Conservation (phyloP, 2,113 vertebrate species). For the Tachuris rubrigastra region DNA sequence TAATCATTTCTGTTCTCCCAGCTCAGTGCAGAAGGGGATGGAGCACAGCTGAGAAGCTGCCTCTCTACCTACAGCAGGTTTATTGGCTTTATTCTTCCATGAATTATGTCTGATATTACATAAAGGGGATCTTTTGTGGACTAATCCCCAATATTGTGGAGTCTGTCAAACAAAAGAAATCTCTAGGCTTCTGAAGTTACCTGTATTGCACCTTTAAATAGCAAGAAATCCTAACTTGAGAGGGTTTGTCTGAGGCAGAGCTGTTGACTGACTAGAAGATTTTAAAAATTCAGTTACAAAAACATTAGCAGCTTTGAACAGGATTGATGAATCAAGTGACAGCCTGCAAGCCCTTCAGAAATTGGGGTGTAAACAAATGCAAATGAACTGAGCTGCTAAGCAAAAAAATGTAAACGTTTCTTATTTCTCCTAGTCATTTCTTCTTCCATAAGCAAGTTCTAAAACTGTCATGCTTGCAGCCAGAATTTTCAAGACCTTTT, state of each 20-base stretch:
- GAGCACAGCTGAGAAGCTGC: neutral
- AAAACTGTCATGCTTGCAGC: neutral
- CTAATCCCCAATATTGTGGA: conserved; percentile 31
- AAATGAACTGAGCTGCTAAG: neutral
- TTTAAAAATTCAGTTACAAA: neutral
- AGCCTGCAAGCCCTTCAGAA: neutral
- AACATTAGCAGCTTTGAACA: neutral
- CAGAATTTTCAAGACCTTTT: neutral
- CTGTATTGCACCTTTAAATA: conserved; percentile 4
- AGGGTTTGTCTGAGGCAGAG: neutral
- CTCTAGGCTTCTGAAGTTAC: conserved; percentile 32
- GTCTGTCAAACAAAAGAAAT: conserved; percentile 52
- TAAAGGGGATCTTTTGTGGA: conserved; percentile 50
- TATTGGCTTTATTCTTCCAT: conserved; percentile 51
- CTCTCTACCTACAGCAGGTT: neutral
- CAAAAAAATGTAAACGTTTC: neutral
- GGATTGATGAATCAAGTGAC: neutral
- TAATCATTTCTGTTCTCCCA: neutral
- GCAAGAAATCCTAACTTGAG: neutral
- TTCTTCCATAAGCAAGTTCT: neutral
- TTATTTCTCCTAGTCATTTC: neutral
- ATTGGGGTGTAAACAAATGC: neutral
- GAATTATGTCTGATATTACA: conserved; percentile 50
- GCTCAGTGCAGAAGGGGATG: neutral
- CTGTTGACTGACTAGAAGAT: neutral